Evolutionary conservation across 2,113 vertebrate species (phyloP).

Genomic region (Campylomormyrus numenius): DNA sequence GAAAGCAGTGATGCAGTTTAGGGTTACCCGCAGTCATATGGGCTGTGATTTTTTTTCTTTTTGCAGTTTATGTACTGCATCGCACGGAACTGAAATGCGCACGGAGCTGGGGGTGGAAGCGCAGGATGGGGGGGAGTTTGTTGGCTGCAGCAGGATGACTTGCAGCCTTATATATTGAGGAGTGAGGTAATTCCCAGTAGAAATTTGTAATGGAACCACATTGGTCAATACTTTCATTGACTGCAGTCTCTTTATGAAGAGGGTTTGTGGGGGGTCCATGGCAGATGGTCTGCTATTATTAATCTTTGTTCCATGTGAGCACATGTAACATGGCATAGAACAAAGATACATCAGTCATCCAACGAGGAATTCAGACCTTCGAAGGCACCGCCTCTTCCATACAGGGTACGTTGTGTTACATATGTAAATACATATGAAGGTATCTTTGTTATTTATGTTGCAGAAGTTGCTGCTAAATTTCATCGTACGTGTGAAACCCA

Average conservation of each 20-base stretch:
- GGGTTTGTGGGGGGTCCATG: slow-evolving; percentile 1
- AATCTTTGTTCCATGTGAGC: background rate
- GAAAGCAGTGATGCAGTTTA: background rate
- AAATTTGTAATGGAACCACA: slow-evolving; percentile 25
- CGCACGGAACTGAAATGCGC: background rate
- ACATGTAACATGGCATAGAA: background rate
- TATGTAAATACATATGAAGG: background rate
- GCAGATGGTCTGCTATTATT: slow-evolving; percentile 16
- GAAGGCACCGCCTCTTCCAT: background rate
- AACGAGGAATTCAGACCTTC: background rate
- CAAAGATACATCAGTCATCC: background rate
- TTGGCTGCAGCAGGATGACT: slow-evolving; percentile 1
- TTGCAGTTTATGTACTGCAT: background rate
- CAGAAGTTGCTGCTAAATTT: background rate
- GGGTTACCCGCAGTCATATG: background rate
- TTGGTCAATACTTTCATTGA: slow-evolving; percentile 25
- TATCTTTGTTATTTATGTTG: background rate
- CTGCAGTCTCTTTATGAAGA: slow-evolving; percentile 13
- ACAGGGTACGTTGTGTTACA: background rate
- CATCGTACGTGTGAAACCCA: background rate
- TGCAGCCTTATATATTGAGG: background rate
- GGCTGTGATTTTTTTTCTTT: background rate
- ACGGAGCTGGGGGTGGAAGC: background rate
- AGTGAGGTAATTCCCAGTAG: slow-evolving; percentile 27
- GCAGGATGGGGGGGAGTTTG: background rate